Evolutionary conservation across 2,888 invertebrate genomes (phyloP).

Genomic region (Caenorhabditis wallacei): DNA sequence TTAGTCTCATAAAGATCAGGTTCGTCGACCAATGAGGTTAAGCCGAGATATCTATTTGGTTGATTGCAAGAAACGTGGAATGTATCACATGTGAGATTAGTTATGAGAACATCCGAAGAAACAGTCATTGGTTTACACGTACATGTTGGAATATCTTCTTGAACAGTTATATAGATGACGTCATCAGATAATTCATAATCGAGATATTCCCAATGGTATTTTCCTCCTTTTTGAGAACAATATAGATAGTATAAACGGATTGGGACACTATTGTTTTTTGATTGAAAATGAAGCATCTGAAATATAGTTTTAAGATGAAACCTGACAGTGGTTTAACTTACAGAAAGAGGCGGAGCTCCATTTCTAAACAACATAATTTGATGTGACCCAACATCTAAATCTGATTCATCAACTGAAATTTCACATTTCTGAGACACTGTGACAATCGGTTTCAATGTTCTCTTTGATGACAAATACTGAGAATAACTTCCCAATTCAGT

Average conservation of each 20-base stretch:
- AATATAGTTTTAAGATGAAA: neutral
- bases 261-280: neutral
- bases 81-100: neutral
- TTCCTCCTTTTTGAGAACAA: neutral
- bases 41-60: too few relatives aligned
- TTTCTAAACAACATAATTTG: constrained; percentile 2
- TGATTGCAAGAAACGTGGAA: neutral
- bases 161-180: neutral
- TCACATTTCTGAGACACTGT: constrained; percentile 1
- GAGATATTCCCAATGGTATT: neutral
- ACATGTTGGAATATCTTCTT: neutral
- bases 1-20: too few relatives aligned
- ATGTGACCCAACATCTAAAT: neutral
- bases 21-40: too few relatives aligned
- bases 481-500: neutral
- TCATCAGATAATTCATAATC: neutral
- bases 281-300: neutral
- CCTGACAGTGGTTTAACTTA: neutral
- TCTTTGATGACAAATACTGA: neutral
- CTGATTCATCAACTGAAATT: neutral
- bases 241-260: neutral
- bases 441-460: neutral
- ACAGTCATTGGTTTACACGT: neutral
- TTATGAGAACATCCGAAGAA: neutral
- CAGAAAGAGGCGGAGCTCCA: neutral